phyloP scores from a whole-genome alignment of 2,113 vertebrate genomes.

The Regulus satrapa region DNA sequence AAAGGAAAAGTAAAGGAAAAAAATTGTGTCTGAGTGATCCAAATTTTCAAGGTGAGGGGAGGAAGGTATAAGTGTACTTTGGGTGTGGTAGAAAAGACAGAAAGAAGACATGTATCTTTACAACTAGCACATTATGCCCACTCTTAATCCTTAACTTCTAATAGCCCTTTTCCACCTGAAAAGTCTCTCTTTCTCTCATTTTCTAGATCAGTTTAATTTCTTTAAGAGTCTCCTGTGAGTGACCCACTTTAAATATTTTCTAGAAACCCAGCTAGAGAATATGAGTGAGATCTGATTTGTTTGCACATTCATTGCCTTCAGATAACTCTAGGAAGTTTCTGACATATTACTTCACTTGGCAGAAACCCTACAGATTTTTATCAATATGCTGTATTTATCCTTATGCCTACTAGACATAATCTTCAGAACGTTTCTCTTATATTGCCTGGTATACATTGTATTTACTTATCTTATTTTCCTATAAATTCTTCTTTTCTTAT shows the following conservation, averaged over 20 bases:
- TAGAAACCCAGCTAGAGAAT: neutral
- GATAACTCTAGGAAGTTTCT: neutral
- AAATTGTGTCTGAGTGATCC: neutral
- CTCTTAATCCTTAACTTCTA: neutral
- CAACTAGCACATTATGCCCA: neutral
- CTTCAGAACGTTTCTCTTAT: neutral
- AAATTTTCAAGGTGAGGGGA: neutral
- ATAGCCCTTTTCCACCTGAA: neutral
- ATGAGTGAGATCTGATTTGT: neutral
- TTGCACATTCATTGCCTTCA: neutral
- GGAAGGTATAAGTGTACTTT: neutral
- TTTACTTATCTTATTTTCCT: neutral
- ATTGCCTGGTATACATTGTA: neutral
- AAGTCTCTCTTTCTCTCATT: neutral
- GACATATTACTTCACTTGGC: neutral
- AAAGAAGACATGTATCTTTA: neutral
- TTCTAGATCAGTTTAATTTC: neutral
- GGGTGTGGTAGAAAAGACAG: neutral
- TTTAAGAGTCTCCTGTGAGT: neutral
- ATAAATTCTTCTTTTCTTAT: neutral
- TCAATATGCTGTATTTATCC: neutral
- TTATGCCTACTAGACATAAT: neutral
- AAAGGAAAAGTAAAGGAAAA: neutral
- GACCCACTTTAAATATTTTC: neutral
- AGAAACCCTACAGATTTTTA: neutral